Evolutionary conservation across 2,888 invertebrate species (phyloP).

Genomic region (Pandemis corylana): DNA sequence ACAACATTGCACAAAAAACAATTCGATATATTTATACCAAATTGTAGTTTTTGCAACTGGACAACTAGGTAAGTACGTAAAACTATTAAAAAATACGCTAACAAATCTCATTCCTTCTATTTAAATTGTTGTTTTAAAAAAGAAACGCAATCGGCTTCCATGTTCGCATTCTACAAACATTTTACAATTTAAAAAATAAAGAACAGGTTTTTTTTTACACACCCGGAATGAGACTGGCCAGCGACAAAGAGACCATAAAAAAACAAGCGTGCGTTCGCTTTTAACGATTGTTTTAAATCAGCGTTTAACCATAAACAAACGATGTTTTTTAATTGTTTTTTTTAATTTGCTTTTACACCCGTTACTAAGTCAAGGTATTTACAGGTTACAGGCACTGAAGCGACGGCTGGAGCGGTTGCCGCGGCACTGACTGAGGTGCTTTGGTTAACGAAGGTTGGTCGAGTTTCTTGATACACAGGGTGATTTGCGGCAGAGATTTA

Average conservation of each 20-base stretch:
- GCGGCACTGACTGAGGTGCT: conserved; percentile 20
- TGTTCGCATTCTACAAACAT: too few species aligned
- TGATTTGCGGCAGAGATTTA: conserved; percentile 7
- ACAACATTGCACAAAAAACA: neutral
- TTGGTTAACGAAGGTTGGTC: conserved; percentile 26
- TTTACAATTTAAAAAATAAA: too few species aligned
- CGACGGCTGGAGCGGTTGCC: conserved; percentile 22
- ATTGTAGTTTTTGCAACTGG: neutral
- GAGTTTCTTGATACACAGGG: conserved; percentile 30
- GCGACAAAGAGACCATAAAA: conserved; percentile 1
- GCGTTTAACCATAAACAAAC: conserved; percentile 42
- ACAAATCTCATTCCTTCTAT: neutral
- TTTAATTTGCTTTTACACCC: conserved; percentile 30
- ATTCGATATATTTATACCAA: neutral
- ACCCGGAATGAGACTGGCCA: conserved; percentile 19
- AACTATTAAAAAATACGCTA: neutral
- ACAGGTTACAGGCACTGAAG: conserved; percentile 34
- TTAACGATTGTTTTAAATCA: conserved; percentile 32
- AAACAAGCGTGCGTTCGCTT: conserved; percentile 33
- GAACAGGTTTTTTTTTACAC: neutral
- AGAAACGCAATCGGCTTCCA: neutral
- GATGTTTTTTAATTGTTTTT: conserved; percentile 29
- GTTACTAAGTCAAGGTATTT: conserved; percentile 34
- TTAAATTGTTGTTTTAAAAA: neutral
- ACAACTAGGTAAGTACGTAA: neutral